Percentiles rank a stretch among this genome's conserved stretches.
phyloP scores from a whole-genome alignment of 1,140 invertebrate genomes.

The Calephelis virginiensis region DNA sequence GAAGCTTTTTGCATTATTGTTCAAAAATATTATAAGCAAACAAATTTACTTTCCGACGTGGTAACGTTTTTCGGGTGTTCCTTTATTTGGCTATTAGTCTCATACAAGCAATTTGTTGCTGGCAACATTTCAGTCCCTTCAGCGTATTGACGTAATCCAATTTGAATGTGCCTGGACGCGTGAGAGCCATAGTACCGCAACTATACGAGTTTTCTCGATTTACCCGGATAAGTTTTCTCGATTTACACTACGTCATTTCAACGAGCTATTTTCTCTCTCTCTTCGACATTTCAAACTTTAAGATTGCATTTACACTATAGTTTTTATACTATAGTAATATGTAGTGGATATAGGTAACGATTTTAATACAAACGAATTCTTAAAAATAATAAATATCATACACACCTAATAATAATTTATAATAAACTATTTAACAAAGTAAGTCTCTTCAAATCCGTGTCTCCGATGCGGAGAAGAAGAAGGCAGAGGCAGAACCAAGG shows the following conservation, averaged over 20 bases:
- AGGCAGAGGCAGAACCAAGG: no score
- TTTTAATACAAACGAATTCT: no score
- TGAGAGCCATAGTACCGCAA: slow-evolving; percentile 22
- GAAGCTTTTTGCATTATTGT: no score
- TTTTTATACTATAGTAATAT: no score
- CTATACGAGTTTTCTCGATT: slow-evolving; percentile 33
- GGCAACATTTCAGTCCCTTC: slow-evolving; percentile 39
- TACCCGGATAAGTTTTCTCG: slow-evolving; percentile 27
- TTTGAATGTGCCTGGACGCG: slow-evolving; percentile 32
- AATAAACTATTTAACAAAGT: no score
- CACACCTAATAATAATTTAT: no score
- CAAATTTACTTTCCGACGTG: neutral
- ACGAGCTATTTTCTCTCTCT: slow-evolving; percentile 38
- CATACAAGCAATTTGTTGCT: slow-evolving; percentile 35
- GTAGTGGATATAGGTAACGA: no score
- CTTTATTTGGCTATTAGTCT: slow-evolving; percentile 24
- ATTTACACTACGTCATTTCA: slow-evolving; percentile 31
- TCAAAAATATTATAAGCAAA: neutral
- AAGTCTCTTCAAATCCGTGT: no score
- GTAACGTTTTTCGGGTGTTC: slow-evolving; percentile 10
- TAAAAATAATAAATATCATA: no score
- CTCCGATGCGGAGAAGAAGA: no score
- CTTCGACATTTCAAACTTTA: slow-evolving; percentile 17
- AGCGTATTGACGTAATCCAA: slow-evolving; percentile 34
- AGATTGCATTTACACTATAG: neutral